These are phyloP conservation scores for Ceratina calcarata DNA, from an alignment of 1,140 invertebrate genomes.

Conservation along the genomic window DNA sequence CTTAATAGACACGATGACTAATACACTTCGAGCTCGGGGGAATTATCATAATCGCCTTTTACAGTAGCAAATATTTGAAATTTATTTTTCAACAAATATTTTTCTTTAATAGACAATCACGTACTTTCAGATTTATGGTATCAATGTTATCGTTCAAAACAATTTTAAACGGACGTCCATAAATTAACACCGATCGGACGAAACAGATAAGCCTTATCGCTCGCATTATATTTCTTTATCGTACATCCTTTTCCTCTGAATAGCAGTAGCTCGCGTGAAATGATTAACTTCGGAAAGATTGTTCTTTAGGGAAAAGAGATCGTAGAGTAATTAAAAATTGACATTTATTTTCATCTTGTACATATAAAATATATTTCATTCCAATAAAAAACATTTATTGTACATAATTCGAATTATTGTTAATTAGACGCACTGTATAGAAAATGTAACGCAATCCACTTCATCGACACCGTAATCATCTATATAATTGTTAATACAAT, in stretches of 20 bases:
- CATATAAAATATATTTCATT: conserved; percentile 56
- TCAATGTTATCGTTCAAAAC: not conserved
- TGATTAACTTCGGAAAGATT: not conserved
- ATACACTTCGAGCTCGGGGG: not conserved
- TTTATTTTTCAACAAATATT: too few relatives aligned
- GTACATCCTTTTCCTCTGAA: conserved; percentile 67
- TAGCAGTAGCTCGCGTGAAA: not conserved
- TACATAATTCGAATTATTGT: conserved; percentile 44
- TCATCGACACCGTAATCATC: conserved; percentile 63
- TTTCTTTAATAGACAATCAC: not conserved
- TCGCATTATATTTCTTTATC: conserved; percentile 58
- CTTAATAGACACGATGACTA: conserved; percentile 4
- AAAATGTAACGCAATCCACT: conserved; percentile 37
- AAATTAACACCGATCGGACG: conserved; percentile 30
- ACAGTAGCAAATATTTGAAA: not conserved
- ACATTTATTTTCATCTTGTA: conserved; percentile 12
- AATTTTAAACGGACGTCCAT: conserved; percentile 3
- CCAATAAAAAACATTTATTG: conserved; percentile 52
- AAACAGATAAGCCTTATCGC: conserved; percentile 26
- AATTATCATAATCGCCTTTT: not conserved
- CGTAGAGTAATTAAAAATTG: not conserved
- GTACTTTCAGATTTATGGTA: too few relatives aligned
- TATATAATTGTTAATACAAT: conserved; percentile 25
- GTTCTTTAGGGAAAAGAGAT: not conserved
- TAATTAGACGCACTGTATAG: conserved; percentile 54